Base-by-base conservation (phyloP, 2,888 invertebrate species). In the Dilophus febrilis region DNA sequence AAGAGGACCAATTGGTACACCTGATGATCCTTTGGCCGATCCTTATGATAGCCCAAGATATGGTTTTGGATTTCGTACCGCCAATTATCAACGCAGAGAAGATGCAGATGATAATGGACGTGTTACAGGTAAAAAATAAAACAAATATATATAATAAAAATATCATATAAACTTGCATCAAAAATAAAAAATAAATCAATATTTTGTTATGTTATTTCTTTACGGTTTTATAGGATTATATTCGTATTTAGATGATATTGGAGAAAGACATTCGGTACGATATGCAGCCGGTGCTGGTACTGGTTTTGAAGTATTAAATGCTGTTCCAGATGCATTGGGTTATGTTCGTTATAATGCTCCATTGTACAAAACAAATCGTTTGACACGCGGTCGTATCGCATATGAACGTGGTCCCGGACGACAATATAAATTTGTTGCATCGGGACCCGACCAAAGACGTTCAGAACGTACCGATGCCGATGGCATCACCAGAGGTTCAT, bases 1-100 rank as follows among this genome's bases (percentile, higher is more conserved):
- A 2, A 61, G 73, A n/a, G 66, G 67, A 2, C 72, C 76, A 7
- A 68, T 73, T 36, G 79, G 78, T 10, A 75, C 70, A 48, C 70
- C 71, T 40, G 79, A 79, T 49, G 79, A 80, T 54, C 78, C 79
- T 1, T 73, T 74, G 50, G 35, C 35, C 49, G 82, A 82, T 57
- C 81, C 81, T 12, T 79, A 68, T 47, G 81, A 82, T 53, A 81
- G 81, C 58, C 80, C 81, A 2, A 77, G 78, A 46, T 83, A 82
- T 54, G 70, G 70, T 40, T 83, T 73, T 53, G 72, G 68, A 40
- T 74, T 75, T 48, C 72, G 73, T 48, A 77, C 80, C 0, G 61
- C 73, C 35, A 74, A 73, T 2, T 75, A 80, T 49, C 72, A 71
- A 11, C 71, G 78, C 49, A 70, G 72, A 45, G 82, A 83, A 56